These are phyloP conservation scores for Brachymystax lenok DNA, from an alignment of 2,797 vertebrate species.

Conservation along the genomic window DNA sequence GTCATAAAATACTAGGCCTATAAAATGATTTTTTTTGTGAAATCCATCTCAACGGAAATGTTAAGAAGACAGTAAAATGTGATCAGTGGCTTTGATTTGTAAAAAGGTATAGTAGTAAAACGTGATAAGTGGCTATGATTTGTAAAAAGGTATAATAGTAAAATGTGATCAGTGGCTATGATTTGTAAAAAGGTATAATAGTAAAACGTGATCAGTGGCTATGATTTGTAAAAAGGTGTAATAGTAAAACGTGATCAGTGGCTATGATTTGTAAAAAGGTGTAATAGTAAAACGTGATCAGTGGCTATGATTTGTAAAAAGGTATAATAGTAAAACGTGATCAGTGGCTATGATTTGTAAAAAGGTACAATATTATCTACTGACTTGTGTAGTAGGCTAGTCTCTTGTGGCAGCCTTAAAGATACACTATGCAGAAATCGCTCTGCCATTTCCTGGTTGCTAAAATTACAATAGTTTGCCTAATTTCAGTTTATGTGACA, in stretches of 20 bases:
- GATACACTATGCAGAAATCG: too few relatives aligned
- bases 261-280: background rate
- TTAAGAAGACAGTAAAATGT: background rate
- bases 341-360: background rate
- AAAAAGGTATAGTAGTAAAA: background rate
- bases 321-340: background rate
- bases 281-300: too few relatives aligned
- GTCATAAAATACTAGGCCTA: slow-evolving; percentile 1
- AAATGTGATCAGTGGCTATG: background rate
- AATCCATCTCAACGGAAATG: background rate
- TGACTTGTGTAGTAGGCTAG: too few relatives aligned
- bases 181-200: background rate
- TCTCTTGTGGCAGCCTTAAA: too few relatives aligned
- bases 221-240: background rate
- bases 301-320: background rate
- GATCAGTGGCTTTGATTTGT: background rate
- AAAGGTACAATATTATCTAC: too few relatives aligned
- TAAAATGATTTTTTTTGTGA: background rate
- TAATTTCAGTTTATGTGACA: too few relatives aligned
- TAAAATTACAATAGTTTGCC: too few relatives aligned
- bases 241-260: background rate
- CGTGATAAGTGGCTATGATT: background rate
- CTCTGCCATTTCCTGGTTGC: too few relatives aligned
- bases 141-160: too few relatives aligned
- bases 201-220: background rate